These are phyloP conservation scores for Achlya flavicornis DNA, from an alignment of 2,888 invertebrate genomes.

Conservation along the genomic window DNA sequence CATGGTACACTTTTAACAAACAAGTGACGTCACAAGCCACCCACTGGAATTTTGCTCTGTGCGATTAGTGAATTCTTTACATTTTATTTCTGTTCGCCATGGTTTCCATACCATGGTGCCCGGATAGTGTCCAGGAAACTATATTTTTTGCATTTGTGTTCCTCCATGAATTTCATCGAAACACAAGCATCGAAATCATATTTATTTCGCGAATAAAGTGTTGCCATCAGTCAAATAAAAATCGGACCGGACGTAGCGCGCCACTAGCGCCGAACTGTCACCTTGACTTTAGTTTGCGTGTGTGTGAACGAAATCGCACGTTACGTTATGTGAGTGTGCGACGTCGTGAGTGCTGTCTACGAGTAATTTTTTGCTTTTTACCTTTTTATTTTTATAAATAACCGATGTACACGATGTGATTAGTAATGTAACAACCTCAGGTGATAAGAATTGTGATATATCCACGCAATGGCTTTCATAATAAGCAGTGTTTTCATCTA, in stretches of 20 bases:
- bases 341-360: constrained; percentile 80
- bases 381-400: constrained; percentile 82
- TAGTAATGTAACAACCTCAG: constrained; percentile 74
- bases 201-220: neutral
- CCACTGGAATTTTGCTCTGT: too few species aligned
- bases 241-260: constrained; percentile 39
- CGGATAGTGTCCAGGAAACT: too few species aligned
- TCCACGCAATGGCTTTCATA: constrained; percentile 70
- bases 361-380: constrained; percentile 80
- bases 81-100: too few species aligned
- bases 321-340: constrained; percentile 78
- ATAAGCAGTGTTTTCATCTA: constrained; percentile 76
- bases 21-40: too few species aligned
- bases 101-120: too few species aligned
- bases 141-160: too few species aligned
- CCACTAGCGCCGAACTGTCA: constrained; percentile 66
- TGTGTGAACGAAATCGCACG: constrained; percentile 76
- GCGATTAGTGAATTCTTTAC: too few species aligned
- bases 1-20: too few species aligned
- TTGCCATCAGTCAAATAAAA: constrained; percentile 11
- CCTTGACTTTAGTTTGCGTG: constrained; percentile 53
- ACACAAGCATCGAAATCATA: too few species aligned
- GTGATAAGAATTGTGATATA: constrained; percentile 81
- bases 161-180: too few species aligned
- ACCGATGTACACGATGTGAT: constrained; percentile 71